These are phyloP conservation scores for Clanis bilineata DNA, from an alignment of 2,888 invertebrate genomes.

Conservation along the genomic window DNA sequence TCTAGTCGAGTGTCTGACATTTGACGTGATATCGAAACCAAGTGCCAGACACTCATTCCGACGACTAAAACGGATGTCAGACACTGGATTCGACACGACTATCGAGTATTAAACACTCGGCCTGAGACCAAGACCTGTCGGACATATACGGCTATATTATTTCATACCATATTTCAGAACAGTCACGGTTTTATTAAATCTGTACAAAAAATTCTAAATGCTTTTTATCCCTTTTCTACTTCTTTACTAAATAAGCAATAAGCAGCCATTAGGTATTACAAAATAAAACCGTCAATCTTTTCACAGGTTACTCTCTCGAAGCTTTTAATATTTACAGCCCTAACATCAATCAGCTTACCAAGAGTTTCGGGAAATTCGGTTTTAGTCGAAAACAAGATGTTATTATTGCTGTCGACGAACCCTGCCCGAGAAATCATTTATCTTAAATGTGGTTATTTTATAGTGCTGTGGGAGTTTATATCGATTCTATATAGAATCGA, in stretches of 20 bases:
- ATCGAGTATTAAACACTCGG: too few species aligned
- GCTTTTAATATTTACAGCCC: neutral
- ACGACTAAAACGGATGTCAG: too few species aligned
- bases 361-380: neutral
- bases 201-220: neutral
- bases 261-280: neutral
- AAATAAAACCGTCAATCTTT: neutral
- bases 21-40: too few species aligned
- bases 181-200: too few species aligned
- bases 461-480: neutral
- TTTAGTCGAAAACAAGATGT: slow-evolving; percentile 2
- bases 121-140: too few species aligned
- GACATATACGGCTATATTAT: too few species aligned
- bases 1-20: too few species aligned
- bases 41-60: too few species aligned
- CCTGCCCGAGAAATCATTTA: neutral
- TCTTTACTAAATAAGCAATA: neutral
- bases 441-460: neutral
- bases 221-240: neutral
- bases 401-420: neutral
- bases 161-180: too few species aligned
- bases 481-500: neutral
- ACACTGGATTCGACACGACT: too few species aligned
- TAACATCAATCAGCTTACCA: slow-evolving; percentile 6
- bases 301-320: neutral